Percentiles rank a stretch among this genome's conserved stretches.
phyloP scores from a whole-genome alignment of 2,797 vertebrate species.

The Emys orbicularis region DNA sequence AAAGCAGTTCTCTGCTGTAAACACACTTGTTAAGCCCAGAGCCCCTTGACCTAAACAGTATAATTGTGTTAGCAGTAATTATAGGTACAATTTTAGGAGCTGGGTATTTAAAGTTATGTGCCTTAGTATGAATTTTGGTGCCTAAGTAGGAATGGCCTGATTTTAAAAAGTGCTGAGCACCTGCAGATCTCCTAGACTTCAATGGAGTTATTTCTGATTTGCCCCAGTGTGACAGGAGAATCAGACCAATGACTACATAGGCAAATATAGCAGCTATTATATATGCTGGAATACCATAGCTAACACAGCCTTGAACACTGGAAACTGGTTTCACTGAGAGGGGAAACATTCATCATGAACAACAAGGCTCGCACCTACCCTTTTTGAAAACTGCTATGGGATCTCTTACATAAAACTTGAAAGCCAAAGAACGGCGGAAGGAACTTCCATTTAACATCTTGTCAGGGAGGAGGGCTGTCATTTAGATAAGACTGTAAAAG shows the following conservation, averaged over 20 bases:
- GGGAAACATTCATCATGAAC: neutral
- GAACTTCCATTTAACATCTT: neutral
- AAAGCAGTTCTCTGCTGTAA: neutral
- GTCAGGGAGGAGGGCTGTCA: accelerated
- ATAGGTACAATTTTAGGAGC: neutral
- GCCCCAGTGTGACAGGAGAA: accelerated
- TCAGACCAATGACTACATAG: accelerated
- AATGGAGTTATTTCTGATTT: neutral
- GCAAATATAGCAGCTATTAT: accelerated
- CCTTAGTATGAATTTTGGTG: too few relatives aligned
- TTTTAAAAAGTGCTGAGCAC: neutral
- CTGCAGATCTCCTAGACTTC: neutral
- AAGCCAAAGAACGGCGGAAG: neutral
- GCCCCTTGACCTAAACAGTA: neutral
- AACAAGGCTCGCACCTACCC: neutral
- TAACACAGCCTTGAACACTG: accelerated
- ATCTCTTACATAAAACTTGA: accelerated
- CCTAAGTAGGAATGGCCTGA: neutral
- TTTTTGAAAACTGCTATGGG: neutral
- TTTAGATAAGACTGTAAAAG: neutral
- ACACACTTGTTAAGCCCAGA: neutral
- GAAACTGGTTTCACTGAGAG: accelerated
- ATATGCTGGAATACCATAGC: accelerated
- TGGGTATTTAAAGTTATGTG: accelerated
- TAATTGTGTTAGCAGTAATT: neutral